Conservation (phyloP, 2,797 vertebrate genomes). For the Typhlichthys eigenmanni region DNA sequence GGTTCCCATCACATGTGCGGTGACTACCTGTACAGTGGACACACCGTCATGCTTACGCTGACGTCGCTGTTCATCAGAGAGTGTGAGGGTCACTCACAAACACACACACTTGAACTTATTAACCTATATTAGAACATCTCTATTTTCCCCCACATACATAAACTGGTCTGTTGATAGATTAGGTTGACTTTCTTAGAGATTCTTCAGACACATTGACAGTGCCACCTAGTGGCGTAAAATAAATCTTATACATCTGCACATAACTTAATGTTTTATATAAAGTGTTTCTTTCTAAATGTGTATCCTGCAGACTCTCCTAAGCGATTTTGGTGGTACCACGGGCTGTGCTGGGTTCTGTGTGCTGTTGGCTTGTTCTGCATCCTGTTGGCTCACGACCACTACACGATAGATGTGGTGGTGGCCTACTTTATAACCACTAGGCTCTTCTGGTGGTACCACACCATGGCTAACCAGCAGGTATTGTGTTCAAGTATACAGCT, state of each 20-base stretch:
- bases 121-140: too few species aligned
- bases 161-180: too few species aligned
- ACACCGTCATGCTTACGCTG: constrained; percentile 87
- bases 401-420: constrained; percentile 88
- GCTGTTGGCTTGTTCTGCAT: constrained; percentile 85
- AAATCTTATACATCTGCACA: too few species aligned
- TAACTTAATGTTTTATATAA: too few species aligned
- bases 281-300: too few species aligned
- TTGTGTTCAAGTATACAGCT: constrained; percentile 21
- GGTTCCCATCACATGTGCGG: constrained; percentile 89
- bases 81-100: constrained; percentile 76
- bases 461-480: constrained; percentile 91
- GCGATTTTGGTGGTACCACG: constrained; percentile 88
- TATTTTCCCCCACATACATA: too few species aligned
- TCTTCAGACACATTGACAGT: neutral
- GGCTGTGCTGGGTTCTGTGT: constrained; percentile 83
- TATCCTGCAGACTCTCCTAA: constrained; percentile 80
- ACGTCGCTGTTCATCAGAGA: constrained; percentile 89
- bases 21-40: constrained; percentile 89
- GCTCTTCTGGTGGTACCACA: constrained; percentile 92
- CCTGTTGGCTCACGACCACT: constrained; percentile 89
- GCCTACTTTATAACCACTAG: constrained; percentile 89
- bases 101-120: neutral
- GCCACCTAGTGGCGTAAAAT: constrained; percentile 4
- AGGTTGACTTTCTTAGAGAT: too few species aligned